Evolutionary conservation across 2,888 invertebrate species (phyloP).

Genomic region (Pocota personata): DNA sequence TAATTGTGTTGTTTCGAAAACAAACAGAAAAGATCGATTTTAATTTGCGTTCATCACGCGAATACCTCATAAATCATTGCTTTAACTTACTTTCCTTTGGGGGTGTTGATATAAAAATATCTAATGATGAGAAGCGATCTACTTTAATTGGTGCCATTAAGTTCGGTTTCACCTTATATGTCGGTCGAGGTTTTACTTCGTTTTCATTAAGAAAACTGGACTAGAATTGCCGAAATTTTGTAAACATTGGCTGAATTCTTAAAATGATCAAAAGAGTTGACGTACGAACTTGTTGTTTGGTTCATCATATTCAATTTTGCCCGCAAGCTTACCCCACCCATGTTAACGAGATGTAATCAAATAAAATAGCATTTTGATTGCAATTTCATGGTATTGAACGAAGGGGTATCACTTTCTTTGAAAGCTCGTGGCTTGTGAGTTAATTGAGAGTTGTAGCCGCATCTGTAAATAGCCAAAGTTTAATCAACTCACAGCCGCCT

Average conservation of each 20-base stretch:
- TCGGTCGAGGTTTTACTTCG: not conserved
- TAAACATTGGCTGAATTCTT: not conserved
- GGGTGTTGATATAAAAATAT: slow-evolving; percentile 29
- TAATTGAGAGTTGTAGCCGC: too few species aligned
- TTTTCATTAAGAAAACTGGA: not conserved
- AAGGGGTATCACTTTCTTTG: too few species aligned
- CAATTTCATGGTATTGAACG: too few species aligned
- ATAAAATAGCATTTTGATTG: too few species aligned
- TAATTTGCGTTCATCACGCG: slow-evolving; percentile 37
- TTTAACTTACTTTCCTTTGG: slow-evolving; percentile 19
- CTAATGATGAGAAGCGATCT: slow-evolving; percentile 5
- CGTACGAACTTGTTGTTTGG: not conserved
- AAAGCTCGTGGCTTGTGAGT: too few species aligned
- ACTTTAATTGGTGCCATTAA: slow-evolving; percentile 5
- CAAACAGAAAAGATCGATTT: slow-evolving; percentile 28
- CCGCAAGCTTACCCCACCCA: too few species aligned
- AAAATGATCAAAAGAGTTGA: slow-evolving; percentile 18
- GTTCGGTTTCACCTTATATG: too few species aligned
- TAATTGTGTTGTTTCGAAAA: slow-evolving; percentile 27
- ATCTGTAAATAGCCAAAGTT: too few species aligned
- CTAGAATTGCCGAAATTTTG: not conserved
- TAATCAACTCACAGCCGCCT: too few species aligned
- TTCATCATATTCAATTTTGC: too few species aligned
- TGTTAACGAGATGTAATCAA: too few species aligned
- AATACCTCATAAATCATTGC: slow-evolving; percentile 25